Conservation (phyloP, 2,797 vertebrate species). For the Dermochelys coriacea region DNA sequence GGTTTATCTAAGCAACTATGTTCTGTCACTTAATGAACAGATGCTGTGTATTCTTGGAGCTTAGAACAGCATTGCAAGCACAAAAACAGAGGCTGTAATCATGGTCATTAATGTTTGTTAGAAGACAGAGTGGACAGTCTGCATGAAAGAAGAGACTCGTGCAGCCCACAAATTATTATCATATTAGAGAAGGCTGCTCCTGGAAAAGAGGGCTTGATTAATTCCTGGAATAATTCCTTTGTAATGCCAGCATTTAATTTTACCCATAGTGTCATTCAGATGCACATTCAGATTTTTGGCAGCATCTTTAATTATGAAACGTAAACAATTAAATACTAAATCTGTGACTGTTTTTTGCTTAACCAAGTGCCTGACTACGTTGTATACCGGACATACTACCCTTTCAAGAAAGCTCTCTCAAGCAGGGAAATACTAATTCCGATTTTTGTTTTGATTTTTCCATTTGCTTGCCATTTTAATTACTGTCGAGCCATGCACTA, state of each 20-base stretch:
- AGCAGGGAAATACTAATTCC: neutral
- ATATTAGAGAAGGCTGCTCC: neutral
- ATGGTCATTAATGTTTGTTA: neutral
- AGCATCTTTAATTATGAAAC: neutral
- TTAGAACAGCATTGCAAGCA: neutral
- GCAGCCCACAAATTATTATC: neutral
- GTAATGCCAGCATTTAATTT: neutral
- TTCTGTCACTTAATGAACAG: neutral
- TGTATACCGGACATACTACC: neutral
- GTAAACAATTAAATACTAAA: neutral
- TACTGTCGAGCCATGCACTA: neutral
- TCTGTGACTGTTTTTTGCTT: neutral
- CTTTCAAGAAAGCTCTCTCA: neutral
- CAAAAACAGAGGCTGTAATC: neutral
- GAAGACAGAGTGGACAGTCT: neutral
- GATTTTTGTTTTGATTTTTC: slow-evolving; percentile 6
- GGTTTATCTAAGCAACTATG: neutral
- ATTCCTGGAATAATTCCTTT: neutral
- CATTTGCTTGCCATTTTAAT: slow-evolving; percentile 26
- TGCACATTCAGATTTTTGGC: neutral
- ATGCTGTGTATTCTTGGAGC: neutral
- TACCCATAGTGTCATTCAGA: neutral
- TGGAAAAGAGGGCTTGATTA: neutral
- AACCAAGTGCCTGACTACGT: neutral
- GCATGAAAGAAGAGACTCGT: neutral